Evolutionary conservation across 2,113 vertebrate genomes (phyloP).

Genomic region (Colossoma macropomum): DNA sequence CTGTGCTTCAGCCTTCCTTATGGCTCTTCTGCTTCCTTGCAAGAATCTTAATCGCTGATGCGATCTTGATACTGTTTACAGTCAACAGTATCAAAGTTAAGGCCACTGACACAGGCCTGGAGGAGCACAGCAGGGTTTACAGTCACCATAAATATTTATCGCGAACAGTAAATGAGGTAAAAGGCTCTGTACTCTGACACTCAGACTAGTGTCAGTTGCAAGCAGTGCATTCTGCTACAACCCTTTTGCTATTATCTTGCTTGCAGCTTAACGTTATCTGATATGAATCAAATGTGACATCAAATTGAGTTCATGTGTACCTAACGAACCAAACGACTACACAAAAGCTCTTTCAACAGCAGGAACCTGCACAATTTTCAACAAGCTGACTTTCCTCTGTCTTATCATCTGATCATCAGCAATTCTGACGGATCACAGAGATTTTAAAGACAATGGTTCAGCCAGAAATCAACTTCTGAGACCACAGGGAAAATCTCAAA

Average conservation of each 20-base stretch:
- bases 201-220: not conserved
- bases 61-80: constrained; percentile 36
- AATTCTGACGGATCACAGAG: no score
- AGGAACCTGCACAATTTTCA: not conserved
- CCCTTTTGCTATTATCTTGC: not conserved
- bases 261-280: not conserved
- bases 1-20: constrained; percentile 1
- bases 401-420: not conserved
- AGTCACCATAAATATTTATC: constrained; percentile 32
- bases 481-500: no score
- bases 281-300: not conserved
- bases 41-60: constrained; percentile 28
- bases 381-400: not conserved
- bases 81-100: constrained; percentile 23
- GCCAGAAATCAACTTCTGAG: no score
- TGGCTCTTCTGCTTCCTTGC: not conserved
- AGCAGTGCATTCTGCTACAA: not conserved
- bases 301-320: not conserved
- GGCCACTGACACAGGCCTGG: not conserved
- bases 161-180: not conserved
- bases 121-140: constrained; percentile 21
- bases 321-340: not conserved
- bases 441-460: no score
- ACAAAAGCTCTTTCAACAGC: not conserved
- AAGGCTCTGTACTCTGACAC: not conserved